Percentiles rank a stretch among this genome's conserved stretches.
These are phyloP conservation scores for Cyphomyrus plagiostoma DNA, from an alignment of 2,113 vertebrate genomes.

Conservation along the genomic window DNA sequence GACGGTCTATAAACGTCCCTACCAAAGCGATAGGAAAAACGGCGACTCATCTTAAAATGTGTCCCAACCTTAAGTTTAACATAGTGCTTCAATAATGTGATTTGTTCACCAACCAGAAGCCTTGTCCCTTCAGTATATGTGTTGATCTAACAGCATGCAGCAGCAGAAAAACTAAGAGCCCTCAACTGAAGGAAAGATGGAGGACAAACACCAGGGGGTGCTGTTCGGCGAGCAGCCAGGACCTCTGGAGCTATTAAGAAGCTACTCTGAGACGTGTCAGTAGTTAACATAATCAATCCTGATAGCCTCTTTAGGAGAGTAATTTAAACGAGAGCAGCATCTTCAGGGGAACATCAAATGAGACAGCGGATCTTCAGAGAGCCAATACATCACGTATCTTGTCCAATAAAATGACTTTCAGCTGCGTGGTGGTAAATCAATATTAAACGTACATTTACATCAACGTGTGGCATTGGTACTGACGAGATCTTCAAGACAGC, in stretches of 20 bases:
- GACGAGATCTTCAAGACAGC: neutral
- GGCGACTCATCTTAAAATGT: neutral
- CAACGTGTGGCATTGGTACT: neutral
- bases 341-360: neutral
- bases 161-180: neutral
- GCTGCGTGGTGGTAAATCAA: conserved; percentile 3
- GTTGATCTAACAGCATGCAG: neutral
- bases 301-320: neutral
- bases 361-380: neutral
- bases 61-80: neutral
- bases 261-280: neutral
- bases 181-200: neutral
- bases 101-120: neutral
- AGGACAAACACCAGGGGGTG: neutral
- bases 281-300: conserved; percentile 5
- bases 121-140: neutral
- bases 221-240: neutral
- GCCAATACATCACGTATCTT: neutral
- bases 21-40: neutral
- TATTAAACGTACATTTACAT: conserved; percentile 15
- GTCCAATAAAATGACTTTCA: neutral
- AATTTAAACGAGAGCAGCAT: conserved; percentile 14
- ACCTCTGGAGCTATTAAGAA: neutral
- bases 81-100: neutral
- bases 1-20: neutral